Conservation (phyloP, 2,888 invertebrate species). For the Eurytoma californica region DNA sequence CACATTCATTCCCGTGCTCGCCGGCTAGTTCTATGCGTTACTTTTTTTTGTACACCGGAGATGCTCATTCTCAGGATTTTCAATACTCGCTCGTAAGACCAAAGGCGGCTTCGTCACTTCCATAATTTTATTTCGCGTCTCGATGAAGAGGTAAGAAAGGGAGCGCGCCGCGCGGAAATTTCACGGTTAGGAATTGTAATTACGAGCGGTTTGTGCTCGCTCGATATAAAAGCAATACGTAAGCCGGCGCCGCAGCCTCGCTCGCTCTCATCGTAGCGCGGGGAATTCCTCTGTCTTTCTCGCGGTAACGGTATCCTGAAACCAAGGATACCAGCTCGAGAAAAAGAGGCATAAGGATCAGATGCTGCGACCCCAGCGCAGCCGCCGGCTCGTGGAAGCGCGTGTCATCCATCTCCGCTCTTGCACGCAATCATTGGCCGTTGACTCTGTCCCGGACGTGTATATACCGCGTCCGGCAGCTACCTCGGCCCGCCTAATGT, state of each 20-base stretch:
- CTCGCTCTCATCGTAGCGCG: neutral
- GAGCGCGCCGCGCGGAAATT: slow-evolving; percentile 7
- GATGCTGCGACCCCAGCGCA: slow-evolving; percentile 40
- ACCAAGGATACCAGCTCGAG: slow-evolving; percentile 37
- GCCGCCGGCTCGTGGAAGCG: slow-evolving; percentile 36
- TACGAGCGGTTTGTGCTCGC: neutral
- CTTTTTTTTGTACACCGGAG: too few relatives aligned
- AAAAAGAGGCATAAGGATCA: slow-evolving; percentile 49
- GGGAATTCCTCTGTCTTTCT: slow-evolving; percentile 10
- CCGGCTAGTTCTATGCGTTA: too few relatives aligned
- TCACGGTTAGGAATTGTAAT: slow-evolving; percentile 21
- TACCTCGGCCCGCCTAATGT: neutral
- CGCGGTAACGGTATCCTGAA: slow-evolving; percentile 45
- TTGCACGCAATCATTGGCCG: slow-evolving; percentile 42
- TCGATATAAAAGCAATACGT: slow-evolving; percentile 22
- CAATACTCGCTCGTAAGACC: too few relatives aligned
- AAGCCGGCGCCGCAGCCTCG: neutral
- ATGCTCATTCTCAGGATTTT: too few relatives aligned
- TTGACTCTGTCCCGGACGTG: slow-evolving; percentile 16
- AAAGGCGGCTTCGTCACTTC: too few relatives aligned
- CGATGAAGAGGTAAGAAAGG: neutral
- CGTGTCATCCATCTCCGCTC: slow-evolving; percentile 59
- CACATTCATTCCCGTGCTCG: neutral
- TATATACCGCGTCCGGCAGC: neutral
- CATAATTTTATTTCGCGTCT: neutral